Evolutionary conservation across 35 echinoderm and acorn worm species (phyloP), one percentile per base, ranked within the genome.

Genomic region (Ophioderma brevispina): DNA sequence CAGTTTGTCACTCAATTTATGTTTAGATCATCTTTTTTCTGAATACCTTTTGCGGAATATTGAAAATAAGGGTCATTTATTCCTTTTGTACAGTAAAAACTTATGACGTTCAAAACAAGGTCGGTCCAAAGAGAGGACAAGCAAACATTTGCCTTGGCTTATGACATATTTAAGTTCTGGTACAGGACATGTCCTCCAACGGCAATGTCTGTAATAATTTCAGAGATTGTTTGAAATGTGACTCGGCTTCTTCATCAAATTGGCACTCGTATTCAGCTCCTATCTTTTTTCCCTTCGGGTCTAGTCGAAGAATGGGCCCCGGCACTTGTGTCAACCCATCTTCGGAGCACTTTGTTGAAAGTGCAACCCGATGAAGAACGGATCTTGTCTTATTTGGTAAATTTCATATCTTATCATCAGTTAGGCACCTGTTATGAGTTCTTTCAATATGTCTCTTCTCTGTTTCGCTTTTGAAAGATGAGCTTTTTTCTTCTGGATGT

Each of bases 361-460:
- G 0, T 0, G 32, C 17, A 78, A 15, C 76, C 76, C 28, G 32
- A 78, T 78, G 31, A 31, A 19, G 17, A 31, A 78, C 21, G 31
- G 31, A 36, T 78, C 76, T 78, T 78, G 23, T 19, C 23, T 32
- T 28, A 78, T 78, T 15, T 78, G 15, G 17, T 28, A 17, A 17
- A 78, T 78, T 78, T 32, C 36, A n/a, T 78, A 31, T 8, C 41
- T 46, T 46, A 17, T 46, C 36, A 78, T 78, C 76, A 34, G 17
- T 19, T 32, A 34, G 76, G 76, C 76, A 78, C 76, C 15, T 78
- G 1, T 78, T n/a, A 78, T 78, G 76, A 78, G 76, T 78, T 78
- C 76, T 78, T 34, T 78, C 15, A 78, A 32, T 78, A 78, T 30
- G 0, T 36, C 28, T 78, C 36, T 78, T 31, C 32, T 78, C 76